These are phyloP conservation scores for Steromphala cineraria DNA, from an alignment of 2,888 invertebrate species.

Conservation along the genomic window DNA sequence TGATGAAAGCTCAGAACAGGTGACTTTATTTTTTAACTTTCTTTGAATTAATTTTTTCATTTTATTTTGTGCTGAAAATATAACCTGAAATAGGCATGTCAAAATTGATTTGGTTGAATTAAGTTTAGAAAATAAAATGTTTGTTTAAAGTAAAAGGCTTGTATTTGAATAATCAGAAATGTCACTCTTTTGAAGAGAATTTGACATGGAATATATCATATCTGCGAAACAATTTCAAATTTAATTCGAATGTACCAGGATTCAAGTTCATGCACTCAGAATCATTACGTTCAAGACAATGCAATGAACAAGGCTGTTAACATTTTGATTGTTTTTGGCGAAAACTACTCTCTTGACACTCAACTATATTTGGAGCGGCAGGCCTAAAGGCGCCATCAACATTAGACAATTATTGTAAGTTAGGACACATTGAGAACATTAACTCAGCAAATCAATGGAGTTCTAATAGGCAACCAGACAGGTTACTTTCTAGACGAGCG, in stretches of 20 bases:
- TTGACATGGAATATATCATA: too few relatives aligned
- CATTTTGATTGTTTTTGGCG: not conserved
- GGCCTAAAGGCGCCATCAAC: not conserved
- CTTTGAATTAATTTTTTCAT: too few relatives aligned
- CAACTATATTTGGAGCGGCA: not conserved
- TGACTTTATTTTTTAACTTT: constrained; percentile 29
- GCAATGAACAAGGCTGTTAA: not conserved
- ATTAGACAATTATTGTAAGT: not conserved
- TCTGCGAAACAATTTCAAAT: too few relatives aligned
- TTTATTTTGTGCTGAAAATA: too few relatives aligned
- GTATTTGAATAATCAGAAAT: too few relatives aligned
- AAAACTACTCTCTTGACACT: not conserved
- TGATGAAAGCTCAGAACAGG: constrained; percentile 74
- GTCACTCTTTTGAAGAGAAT: too few relatives aligned
- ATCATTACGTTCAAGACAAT: not conserved
- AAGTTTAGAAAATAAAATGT: too few relatives aligned
- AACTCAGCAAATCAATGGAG: not conserved
- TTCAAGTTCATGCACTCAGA: not conserved
- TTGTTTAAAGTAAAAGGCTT: too few relatives aligned
- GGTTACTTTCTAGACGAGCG: not conserved
- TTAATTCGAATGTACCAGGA: too few relatives aligned
- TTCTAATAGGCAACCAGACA: not conserved
- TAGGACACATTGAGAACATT: constrained; percentile 3
- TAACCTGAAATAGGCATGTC: too few relatives aligned
- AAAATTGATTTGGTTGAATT: too few relatives aligned